Evolutionary conservation across 2,888 invertebrate genomes (phyloP).

Genomic region (Nasonia oneida): DNA sequence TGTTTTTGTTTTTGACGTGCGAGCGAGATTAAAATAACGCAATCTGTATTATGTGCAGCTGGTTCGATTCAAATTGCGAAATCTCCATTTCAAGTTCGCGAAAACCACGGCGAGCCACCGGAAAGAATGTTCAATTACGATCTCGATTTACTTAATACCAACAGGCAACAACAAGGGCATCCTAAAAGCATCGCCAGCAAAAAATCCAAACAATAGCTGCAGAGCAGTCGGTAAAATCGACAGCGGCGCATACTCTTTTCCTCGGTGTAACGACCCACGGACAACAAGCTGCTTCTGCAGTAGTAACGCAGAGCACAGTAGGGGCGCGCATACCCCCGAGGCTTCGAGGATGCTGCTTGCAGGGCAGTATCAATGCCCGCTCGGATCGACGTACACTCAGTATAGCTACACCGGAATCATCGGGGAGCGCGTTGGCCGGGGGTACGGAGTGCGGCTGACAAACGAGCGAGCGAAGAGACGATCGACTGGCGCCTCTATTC

Average conservation of each 20-base stretch:
- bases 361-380: neutral
- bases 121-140: too few relatives aligned
- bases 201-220: neutral
- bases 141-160: neutral
- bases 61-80: too few relatives aligned
- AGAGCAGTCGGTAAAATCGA: neutral
- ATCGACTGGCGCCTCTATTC: slow-evolving; percentile 40
- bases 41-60: too few relatives aligned
- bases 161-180: neutral
- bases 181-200: neutral
- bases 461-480: slow-evolving; percentile 37
- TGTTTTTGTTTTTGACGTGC: too few relatives aligned
- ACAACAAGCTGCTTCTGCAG: neutral
- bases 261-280: neutral
- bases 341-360: neutral
- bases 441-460: slow-evolving; percentile 22
- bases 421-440: neutral
- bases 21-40: too few relatives aligned
- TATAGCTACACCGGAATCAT: neutral
- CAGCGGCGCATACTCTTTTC: neutral
- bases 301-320: neutral
- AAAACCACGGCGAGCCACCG: neutral
- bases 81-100: too few relatives aligned
- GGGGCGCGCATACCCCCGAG: neutral
- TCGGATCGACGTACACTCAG: neutral